These are phyloP conservation scores for Polydesmus complanatus DNA, from an alignment of 2,888 invertebrate genomes.

Conservation along the genomic window DNA sequence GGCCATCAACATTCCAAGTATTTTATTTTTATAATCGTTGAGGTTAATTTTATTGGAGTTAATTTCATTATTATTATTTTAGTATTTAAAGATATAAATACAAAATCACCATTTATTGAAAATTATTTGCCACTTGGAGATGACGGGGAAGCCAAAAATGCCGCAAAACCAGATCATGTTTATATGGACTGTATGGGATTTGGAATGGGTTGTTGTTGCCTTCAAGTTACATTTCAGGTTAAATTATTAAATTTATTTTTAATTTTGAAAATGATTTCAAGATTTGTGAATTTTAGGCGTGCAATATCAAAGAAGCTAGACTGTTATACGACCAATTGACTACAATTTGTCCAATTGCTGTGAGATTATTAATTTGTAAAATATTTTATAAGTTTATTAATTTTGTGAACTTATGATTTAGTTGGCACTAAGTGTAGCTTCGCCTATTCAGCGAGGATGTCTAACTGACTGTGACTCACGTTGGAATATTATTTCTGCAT, in stretches of 20 bases:
- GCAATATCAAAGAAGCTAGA: constrained; percentile 88
- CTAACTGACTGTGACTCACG: constrained; percentile 92
- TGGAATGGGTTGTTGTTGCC: constrained; percentile 97
- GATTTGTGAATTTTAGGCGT: constrained; percentile 50
- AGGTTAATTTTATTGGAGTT: constrained; percentile 12
- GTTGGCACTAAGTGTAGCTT: constrained; percentile 92
- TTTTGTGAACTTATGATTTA: constrained; percentile 28
- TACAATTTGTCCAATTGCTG: constrained; percentile 92
- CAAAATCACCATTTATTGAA: constrained; percentile 62
- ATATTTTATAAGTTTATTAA: constrained; percentile 1
- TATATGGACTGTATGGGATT: constrained; percentile 99
- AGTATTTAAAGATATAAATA: constrained; percentile 83
- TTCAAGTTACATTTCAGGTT: constrained; percentile 79
- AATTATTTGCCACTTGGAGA: constrained; percentile 44
- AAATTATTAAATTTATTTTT: constrained; percentile 8
- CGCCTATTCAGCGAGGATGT: constrained; percentile 85
- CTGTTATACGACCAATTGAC: constrained; percentile 94
- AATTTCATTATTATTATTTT: constrained; percentile 25
- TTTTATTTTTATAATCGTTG: constrained; percentile 23
- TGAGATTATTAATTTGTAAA: constrained; percentile 32
- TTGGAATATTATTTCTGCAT: constrained; percentile 92
- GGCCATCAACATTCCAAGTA: constrained; percentile 89
- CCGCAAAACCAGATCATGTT: constrained; percentile 74
- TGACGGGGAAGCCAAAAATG: constrained; percentile 45
- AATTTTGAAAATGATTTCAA: not conserved